Evolutionary conservation across 2,888 invertebrate genomes (phyloP).

Genomic region (Seira ritae): DNA sequence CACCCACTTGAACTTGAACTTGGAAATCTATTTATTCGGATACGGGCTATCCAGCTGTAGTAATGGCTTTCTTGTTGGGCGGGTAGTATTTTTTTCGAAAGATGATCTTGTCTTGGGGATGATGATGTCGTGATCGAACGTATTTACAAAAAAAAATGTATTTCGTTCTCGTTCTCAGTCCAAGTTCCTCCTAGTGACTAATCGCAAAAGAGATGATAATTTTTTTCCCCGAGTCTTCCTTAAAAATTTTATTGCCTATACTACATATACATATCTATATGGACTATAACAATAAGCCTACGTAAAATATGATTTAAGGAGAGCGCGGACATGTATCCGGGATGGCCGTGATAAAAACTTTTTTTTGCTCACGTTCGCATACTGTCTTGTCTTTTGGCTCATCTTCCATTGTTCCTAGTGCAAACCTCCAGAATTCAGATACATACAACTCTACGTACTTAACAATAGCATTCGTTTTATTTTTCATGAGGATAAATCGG

Average conservation of each 20-base stretch:
- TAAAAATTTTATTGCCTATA: too few relatives aligned
- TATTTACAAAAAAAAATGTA: too few relatives aligned
- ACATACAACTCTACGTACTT: too few relatives aligned
- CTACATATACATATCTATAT: too few relatives aligned
- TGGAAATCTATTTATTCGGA: not conserved
- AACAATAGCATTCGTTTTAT: too few relatives aligned
- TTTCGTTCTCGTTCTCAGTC: too few relatives aligned
- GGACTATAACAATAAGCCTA: not conserved
- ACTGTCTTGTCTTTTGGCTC: not conserved
- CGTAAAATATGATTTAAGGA: constrained; percentile 12
- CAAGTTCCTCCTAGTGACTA: constrained; percentile 7
- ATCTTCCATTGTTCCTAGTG: too few relatives aligned
- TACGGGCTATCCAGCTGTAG: too few relatives aligned
- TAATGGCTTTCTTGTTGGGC: not conserved
- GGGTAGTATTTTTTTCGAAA: not conserved
- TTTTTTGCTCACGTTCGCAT: not conserved
- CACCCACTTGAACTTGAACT: not conserved
- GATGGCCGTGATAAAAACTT: constrained; percentile 30
- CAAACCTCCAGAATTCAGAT: too few relatives aligned
- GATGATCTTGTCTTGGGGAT: not conserved
- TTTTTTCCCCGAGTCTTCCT: not conserved
- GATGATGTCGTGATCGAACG: not conserved
- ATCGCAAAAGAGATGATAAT: not conserved
- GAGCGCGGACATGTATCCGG: constrained; percentile 50
- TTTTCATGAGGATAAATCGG: constrained; percentile 28